phyloP scores from a whole-genome alignment of 2,888 invertebrate species.

The Theodoxus fluviatilis region DNA sequence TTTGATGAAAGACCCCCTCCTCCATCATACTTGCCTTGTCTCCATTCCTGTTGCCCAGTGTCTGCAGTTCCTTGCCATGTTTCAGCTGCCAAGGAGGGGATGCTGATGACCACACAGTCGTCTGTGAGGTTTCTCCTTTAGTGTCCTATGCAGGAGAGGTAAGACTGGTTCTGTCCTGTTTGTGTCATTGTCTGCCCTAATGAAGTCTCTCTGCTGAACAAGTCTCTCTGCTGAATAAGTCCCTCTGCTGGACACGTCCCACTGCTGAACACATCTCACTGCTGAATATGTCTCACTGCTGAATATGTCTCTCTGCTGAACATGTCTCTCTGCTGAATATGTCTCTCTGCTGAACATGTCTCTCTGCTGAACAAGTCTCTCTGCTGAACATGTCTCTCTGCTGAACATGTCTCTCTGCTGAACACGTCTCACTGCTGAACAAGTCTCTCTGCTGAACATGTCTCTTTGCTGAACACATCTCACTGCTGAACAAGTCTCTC shows the following conservation, averaged over 20 bases:
- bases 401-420: no score
- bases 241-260: neutral
- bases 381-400: no score
- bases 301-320: neutral
- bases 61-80: neutral
- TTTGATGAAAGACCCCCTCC: no score
- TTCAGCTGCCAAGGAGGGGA: slow-evolving; percentile 62
- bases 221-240: neutral
- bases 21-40: no score
- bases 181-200: neutral
- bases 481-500: no score
- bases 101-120: slow-evolving; percentile 64
- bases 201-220: neutral
- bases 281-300: no score
- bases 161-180: slow-evolving; percentile 27
- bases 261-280: slow-evolving; percentile 2
- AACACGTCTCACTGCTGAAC: no score
- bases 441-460: no score
- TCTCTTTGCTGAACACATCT: no score
- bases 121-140: slow-evolving; percentile 90
- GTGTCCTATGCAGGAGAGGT: slow-evolving; percentile 89
- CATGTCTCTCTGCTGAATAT: slow-evolving; percentile 7
- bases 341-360: no score
- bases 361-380: no score
- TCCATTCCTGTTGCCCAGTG: no score